Base-by-base conservation (phyloP, 2,113 vertebrate species). In the Hippocampus abdominalis region DNA sequence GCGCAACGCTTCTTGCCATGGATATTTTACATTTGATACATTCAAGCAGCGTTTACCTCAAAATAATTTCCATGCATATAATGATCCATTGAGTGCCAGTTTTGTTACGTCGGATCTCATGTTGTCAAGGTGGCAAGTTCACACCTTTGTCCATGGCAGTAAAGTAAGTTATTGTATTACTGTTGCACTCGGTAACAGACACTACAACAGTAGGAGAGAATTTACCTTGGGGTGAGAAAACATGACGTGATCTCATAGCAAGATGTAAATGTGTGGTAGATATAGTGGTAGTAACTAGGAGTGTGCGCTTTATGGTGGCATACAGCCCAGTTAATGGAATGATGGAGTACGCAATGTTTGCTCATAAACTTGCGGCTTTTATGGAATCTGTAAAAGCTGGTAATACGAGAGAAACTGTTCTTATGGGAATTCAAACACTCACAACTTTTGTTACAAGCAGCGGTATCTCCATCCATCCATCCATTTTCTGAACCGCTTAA, bases 121-220 rank as follows among this genome's bases (percentile, higher is more conserved):
- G 67, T 61, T 72, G 71, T 77, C 72, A 73, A 64, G 23, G 13
- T 71, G 48, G 66, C 25, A 32, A 77, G 49, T 66, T 56, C n/a
- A 54, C 51, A n/a, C 51, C 51, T n/a, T 68, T 83, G 66, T 79
- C 77, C 73, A 71, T n/a, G 64, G 27, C 61, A 75, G 71, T 79
- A 77, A 71, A 86, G 65, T 68, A 39, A 48, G 67, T 75, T 74
- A 70, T 65, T 74, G 53, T 77, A 76, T 81, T 70, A 57, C 71
- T 67, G 66, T 60, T 60, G 61, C 54, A 51, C 40, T 66, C 64
- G 70, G 66, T 71, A 73, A 68, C 66, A 74, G 72, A 80, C 71
- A 74, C 23, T 16, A 39, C 42, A 36, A 74, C 63, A 62, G 51
- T 70, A 71, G 72, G 71, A 66, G 51, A 57, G 63, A 62, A 66